These are phyloP conservation scores for Eilema caniola DNA, from an alignment of 2,888 invertebrate species.

Conservation along the genomic window DNA sequence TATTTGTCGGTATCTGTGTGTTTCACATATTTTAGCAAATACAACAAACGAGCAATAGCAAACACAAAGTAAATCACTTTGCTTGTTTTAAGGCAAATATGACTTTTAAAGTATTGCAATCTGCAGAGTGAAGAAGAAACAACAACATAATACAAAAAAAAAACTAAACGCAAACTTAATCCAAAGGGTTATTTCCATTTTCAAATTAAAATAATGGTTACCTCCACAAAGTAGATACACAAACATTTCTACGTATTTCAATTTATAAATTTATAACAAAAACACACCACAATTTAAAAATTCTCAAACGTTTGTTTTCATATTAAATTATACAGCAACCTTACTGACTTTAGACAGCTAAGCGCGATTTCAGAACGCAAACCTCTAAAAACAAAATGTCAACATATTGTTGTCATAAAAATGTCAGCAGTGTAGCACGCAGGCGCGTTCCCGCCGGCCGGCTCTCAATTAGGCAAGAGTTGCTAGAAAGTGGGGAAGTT, in stretches of 20 bases:
- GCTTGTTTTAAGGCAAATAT: too few relatives aligned
- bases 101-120: too few relatives aligned
- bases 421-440: slow-evolving; percentile 40
- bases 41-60: too few relatives aligned
- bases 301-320: background rate
- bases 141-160: too few relatives aligned
- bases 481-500: slow-evolving; percentile 36
- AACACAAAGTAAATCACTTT: too few relatives aligned
- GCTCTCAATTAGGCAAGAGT: slow-evolving; percentile 42
- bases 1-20: too few relatives aligned
- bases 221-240: background rate
- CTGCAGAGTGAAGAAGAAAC: too few relatives aligned
- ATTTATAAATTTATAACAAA: background rate
- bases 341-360: slow-evolving; percentile 22
- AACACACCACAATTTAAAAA: background rate
- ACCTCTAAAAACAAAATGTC: slow-evolving; percentile 50
- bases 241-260: background rate
- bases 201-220: background rate
- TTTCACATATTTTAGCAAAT: too few relatives aligned
- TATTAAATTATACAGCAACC: slow-evolving; percentile 11
- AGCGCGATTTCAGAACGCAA: slow-evolving; percentile 31
- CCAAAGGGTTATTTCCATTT: background rate
- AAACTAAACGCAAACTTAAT: background rate
- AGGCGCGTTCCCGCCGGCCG: slow-evolving; percentile 52
- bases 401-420: slow-evolving; percentile 52